These are phyloP conservation scores for Drosophila athabasca DNA, from an alignment of 1,140 invertebrate genomes.

Conservation along the genomic window DNA sequence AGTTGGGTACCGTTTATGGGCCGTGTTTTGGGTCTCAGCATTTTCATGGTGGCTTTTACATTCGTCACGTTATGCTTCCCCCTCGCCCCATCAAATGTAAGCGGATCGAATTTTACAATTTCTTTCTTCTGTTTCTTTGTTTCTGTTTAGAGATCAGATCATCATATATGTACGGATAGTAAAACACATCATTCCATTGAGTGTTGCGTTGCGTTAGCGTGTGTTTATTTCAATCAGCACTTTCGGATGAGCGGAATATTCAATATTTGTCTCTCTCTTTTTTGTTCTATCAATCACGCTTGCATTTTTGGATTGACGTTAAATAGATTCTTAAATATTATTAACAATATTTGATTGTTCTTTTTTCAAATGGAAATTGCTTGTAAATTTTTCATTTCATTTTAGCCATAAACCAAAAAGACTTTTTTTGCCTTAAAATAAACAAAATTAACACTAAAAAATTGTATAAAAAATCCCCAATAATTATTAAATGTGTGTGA, in stretches of 20 bases:
- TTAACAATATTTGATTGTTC: constrained; percentile 26
- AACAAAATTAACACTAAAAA: too few relatives aligned
- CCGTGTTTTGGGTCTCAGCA: constrained; percentile 30
- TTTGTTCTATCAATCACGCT: constrained; percentile 30
- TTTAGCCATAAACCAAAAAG: too few relatives aligned
- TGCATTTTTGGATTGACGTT: constrained; percentile 2
- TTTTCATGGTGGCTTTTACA: constrained; percentile 59
- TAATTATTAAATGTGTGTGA: too few relatives aligned
- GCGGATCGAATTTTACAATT: constrained; percentile 49
- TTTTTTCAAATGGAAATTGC: too few relatives aligned
- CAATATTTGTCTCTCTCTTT: constrained; percentile 15
- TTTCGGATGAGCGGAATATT: too few relatives aligned
- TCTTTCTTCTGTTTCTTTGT: constrained; percentile 13
- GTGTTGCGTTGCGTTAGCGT: too few relatives aligned
- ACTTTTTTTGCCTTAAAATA: too few relatives aligned
- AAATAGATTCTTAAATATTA: constrained; percentile 15
- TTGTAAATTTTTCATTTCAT: too few relatives aligned
- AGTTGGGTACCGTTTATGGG: constrained; percentile 21
- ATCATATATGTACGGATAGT: neutral
- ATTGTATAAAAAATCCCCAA: too few relatives aligned
- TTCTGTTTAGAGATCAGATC: neutral
- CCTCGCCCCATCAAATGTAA: constrained; percentile 37
- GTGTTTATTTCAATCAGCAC: too few relatives aligned
- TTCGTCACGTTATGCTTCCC: constrained; percentile 41
- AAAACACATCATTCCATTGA: too few relatives aligned